phyloP scores from a whole-genome alignment of 2,888 invertebrate genomes.

The Lochmaea capreae region DNA sequence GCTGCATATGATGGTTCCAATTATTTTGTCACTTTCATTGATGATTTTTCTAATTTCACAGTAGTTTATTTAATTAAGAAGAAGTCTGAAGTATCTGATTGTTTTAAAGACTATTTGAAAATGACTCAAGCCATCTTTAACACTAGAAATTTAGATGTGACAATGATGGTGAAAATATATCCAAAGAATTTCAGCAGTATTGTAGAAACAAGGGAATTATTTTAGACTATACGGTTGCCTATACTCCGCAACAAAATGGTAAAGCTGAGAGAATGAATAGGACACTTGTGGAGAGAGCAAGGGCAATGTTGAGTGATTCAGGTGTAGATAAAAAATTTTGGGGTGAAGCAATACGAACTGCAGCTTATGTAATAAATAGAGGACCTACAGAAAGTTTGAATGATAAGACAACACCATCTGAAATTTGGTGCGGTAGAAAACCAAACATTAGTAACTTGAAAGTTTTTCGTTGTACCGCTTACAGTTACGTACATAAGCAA shows the following conservation, averaged over 20 bases:
- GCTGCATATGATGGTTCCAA: not conserved
- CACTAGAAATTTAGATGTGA: slow-evolving; percentile 13
- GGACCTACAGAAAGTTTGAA: too few relatives aligned
- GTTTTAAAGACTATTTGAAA: slow-evolving; percentile 21
- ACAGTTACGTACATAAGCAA: not conserved
- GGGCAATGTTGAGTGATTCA: slow-evolving; percentile 13
- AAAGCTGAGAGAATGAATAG: slow-evolving; percentile 14
- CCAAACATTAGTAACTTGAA: slow-evolving; percentile 23
- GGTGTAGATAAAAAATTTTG: slow-evolving; percentile 9
- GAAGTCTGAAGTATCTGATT: slow-evolving; percentile 23
- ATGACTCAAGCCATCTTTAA: slow-evolving; percentile 12
- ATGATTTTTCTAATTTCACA: slow-evolving; percentile 16
- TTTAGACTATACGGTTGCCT: slow-evolving; percentile 23
- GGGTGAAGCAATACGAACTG: slow-evolving; percentile 11
- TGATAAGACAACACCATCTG: slow-evolving; percentile 16
- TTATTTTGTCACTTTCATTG: slow-evolving; percentile 16
- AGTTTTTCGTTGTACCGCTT: not conserved
- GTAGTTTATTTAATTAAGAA: slow-evolving; percentile 22
- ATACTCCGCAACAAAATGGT: slow-evolving; percentile 19
- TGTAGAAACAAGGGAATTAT: slow-evolving; percentile 21
- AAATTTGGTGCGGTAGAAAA: slow-evolving; percentile 26
- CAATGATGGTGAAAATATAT: slow-evolving; percentile 20
- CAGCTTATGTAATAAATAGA: not conserved
- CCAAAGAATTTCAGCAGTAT: slow-evolving; percentile 14
- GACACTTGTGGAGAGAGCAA: slow-evolving; percentile 11